Conservation (phyloP, 1,140 invertebrate species). For the Cephus cinctus region DNA sequence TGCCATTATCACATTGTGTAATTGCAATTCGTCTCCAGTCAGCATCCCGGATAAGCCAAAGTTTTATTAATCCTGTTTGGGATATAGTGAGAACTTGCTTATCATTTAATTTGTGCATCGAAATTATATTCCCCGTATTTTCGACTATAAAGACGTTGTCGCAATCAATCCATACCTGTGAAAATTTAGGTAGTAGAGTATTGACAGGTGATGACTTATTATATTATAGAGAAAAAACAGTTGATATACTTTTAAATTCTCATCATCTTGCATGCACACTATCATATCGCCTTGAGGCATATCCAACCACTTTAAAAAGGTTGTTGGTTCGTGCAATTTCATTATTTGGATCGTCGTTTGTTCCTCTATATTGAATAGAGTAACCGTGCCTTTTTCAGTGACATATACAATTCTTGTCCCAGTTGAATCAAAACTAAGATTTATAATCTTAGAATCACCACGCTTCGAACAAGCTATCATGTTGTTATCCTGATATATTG, state of each 20-base stretch:
- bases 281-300: conserved; percentile 24
- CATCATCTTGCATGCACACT: conserved; percentile 28
- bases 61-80: conserved; percentile 29
- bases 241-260: conserved; percentile 32
- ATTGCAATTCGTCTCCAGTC: conserved; percentile 23
- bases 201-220: conserved; percentile 3
- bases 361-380: conserved; percentile 29
- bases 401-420: conserved; percentile 36
- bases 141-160: conserved; percentile 15
- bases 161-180: conserved; percentile 24
- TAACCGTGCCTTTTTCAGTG: conserved; percentile 29
- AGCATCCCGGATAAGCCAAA: conserved; percentile 30
- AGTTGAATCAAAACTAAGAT: conserved; percentile 32
- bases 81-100: conserved; percentile 35
- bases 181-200: conserved; percentile 4
- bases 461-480: conserved; percentile 25
- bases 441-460: conserved; percentile 35
- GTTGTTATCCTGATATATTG: conserved; percentile 23
- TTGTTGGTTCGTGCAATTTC: conserved; percentile 18
- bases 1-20: conserved; percentile 10
- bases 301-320: conserved; percentile 32
- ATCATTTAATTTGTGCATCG: conserved; percentile 30
- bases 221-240: neutral
- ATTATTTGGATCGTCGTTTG: conserved; percentile 19
- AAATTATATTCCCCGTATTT: conserved; percentile 30